Conservation (phyloP, 2,797 vertebrate genomes). For the Parotocinclus haroldoi region DNA sequence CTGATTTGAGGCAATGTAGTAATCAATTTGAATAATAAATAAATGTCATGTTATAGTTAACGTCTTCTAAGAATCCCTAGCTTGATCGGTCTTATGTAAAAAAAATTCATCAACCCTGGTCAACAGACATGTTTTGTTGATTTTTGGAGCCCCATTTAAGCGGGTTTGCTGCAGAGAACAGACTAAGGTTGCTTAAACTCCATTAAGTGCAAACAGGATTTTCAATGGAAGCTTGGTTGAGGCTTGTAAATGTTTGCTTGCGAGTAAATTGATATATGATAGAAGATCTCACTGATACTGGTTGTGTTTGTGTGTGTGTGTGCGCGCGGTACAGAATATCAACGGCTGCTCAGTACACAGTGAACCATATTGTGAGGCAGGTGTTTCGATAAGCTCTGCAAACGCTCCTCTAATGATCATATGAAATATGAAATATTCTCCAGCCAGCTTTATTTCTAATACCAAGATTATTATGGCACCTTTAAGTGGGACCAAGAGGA, state of each 20-base stretch:
- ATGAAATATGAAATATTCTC: conserved; percentile 5
- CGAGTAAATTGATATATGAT: neutral
- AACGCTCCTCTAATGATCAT: neutral
- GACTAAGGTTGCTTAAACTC: too few relatives aligned
- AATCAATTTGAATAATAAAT: too few relatives aligned
- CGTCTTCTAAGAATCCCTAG: too few relatives aligned
- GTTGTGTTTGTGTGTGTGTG: neutral
- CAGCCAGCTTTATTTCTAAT: conserved; percentile 9
- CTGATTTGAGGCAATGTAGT: too few relatives aligned
- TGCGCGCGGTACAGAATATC: conserved; percentile 11
- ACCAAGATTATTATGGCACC: conserved; percentile 4
- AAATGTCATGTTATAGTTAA: too few relatives aligned
- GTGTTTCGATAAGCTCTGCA: conserved; percentile 13
- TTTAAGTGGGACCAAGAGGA: neutral
- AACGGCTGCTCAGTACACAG: neutral
- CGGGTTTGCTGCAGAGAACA: too few relatives aligned
- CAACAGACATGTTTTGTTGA: too few relatives aligned
- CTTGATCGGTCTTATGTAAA: too few relatives aligned
- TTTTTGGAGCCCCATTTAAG: too few relatives aligned
- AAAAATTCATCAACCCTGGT: too few relatives aligned
- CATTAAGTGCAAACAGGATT: too few relatives aligned
- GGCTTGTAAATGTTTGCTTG: neutral
- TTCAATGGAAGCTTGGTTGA: too few relatives aligned
- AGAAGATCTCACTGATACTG: neutral
- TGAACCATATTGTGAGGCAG: conserved; percentile 15